Evolutionary conservation across 2,797 vertebrate genomes (phyloP), one percentile per base, ranked within the genome.

Genomic region (Takifugu ocellatus): DNA sequence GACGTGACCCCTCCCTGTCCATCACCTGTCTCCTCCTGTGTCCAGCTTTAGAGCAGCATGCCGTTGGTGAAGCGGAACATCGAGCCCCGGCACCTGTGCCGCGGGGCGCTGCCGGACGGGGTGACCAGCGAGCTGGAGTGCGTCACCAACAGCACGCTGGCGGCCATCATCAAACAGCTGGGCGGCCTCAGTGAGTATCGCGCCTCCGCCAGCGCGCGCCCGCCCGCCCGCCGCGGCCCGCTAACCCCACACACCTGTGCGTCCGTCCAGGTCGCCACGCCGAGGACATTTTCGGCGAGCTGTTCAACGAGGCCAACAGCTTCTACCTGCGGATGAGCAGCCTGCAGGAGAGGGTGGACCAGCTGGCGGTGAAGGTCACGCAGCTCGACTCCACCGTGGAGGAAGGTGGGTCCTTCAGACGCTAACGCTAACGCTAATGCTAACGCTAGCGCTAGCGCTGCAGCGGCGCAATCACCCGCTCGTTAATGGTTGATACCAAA

Each of bases 371-470:
- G 77, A 95, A 96, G 66, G 94, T 96, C 83, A 96, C 94, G 0
- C 94, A 96, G 87, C 78, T 96, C 62, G 94, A 96, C 84, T 96
- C 94, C 72, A 96, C 94, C 0, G 94, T 96, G 82, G 94, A 96
- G 75, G 94, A 96, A 91, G 94, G 94, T 95, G 78, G 1, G 51
- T 36, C 25, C 5, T 24, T 5, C 15, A 44, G 42, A 44, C 17
- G 2, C 5, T 14, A 16, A n/a, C 52, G 14, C 3, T 3, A 44
- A 10, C 7, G 31, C 10, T 5, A 8, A 3, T 0, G 21, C 16
- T 25, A 31, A 7, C 29, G 3, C 29, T 31, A 7, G n/a, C n/a
- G n/a, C n/a, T 21, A 21, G 9, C 29, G 29, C 29, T 31, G 26
- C 27, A 44, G 5, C 12, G 12, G 12, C 5, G 15, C 42, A 44